Conservation (phyloP, 2,888 invertebrate species). For the Noctuana brunneofusca region DNA sequence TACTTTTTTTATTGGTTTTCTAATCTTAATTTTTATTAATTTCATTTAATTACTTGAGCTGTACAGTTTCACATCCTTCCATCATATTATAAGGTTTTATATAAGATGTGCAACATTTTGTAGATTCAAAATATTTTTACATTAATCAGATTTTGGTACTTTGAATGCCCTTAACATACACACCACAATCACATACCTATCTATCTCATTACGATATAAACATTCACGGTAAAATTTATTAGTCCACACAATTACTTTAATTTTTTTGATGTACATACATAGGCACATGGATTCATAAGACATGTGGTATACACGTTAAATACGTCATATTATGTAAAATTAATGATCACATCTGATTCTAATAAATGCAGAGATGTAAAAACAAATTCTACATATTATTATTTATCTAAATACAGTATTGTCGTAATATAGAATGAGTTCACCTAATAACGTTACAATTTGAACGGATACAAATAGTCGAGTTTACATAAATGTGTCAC, state of each 20-base stretch:
- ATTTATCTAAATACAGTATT: constrained; percentile 32
- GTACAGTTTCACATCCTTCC: constrained; percentile 6
- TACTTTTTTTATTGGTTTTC: constrained; percentile 35
- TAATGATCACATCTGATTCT: constrained; percentile 66
- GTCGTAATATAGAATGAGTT: constrained; percentile 8
- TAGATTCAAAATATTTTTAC: constrained; percentile 28
- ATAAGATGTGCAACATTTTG: constrained; percentile 12
- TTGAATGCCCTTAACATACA: constrained; percentile 39
- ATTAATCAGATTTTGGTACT: constrained; percentile 38
- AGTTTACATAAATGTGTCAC: constrained; percentile 19
- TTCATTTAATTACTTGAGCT: constrained; percentile 20
- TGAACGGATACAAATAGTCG: constrained; percentile 20
- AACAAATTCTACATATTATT: constrained; percentile 62
- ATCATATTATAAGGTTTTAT: constrained; percentile 4
- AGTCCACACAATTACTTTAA: constrained; percentile 35
- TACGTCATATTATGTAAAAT: constrained; percentile 54
- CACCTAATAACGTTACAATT: constrained; percentile 28
- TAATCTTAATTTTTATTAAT: constrained; percentile 21
- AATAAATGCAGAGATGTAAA: constrained; percentile 78
- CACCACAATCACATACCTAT: constrained; percentile 19
- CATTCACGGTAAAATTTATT: constrained; percentile 29
- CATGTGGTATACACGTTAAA: constrained; percentile 10
- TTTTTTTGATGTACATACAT: constrained; percentile 33
- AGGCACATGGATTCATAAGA: constrained; percentile 42
- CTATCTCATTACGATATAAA: constrained; percentile 24